A percentile compares a stretch with the other conserved stretches of the same genome.
Evolutionary conservation across 2,113 vertebrate species (phyloP).

Genomic region (Henicopernis longicauda): DNA sequence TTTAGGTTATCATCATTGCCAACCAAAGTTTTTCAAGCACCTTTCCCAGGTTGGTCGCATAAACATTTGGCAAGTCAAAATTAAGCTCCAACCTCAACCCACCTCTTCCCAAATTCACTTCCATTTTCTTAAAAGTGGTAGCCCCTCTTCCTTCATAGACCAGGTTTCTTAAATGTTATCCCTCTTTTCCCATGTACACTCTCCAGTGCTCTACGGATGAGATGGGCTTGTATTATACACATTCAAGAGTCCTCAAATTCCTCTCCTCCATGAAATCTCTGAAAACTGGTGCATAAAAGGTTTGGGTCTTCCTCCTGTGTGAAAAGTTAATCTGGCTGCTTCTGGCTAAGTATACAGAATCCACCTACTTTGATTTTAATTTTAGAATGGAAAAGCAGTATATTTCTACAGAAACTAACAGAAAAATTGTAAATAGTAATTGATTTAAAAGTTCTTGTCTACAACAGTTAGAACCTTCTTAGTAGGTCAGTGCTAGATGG

Average conservation of each 20-base stretch:
- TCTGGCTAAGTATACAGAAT: neutral
- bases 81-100: neutral
- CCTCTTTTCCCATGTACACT: neutral
- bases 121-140: neutral
- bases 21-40: neutral
- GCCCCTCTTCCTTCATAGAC: neutral
- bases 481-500: neutral
- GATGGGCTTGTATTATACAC: neutral
- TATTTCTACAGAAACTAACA: neutral
- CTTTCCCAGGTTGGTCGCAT: neutral
- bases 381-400: neutral
- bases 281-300: neutral
- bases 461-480: neutral
- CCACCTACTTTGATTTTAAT: neutral
- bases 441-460: neutral
- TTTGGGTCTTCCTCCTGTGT: neutral
- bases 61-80: neutral
- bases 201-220: neutral
- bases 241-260: neutral
- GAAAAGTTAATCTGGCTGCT: neutral
- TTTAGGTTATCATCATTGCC: neutral
- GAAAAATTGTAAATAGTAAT: neutral
- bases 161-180: neutral
- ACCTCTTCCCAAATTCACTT: neutral
- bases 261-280: neutral